Conservation (phyloP, 2,888 invertebrate species). For the Drosophila cognata region DNA sequence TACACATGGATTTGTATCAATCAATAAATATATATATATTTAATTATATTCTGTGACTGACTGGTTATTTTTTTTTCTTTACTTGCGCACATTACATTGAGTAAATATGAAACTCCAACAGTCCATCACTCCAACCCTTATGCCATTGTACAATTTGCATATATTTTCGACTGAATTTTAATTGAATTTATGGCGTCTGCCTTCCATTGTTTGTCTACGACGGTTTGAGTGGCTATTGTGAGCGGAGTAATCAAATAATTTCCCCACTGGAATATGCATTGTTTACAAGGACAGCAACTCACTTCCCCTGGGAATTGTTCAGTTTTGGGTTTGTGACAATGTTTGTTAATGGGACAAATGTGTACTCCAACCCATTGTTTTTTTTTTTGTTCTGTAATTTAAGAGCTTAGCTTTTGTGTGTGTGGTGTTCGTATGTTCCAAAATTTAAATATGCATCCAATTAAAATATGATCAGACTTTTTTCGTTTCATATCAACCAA, state of each 20-base stretch:
- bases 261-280: conserved; percentile 61
- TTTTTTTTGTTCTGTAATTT: conserved; percentile 3
- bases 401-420: conserved; percentile 1
- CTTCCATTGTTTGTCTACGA: conserved; percentile 48
- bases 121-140: conserved; percentile 57
- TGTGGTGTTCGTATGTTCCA: neutral
- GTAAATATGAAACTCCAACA: conserved; percentile 20
- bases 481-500: neutral
- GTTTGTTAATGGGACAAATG: conserved; percentile 34
- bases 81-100: neutral
- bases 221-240: conserved; percentile 10
- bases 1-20: conserved; percentile 1
- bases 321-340: conserved; percentile 13
- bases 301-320: conserved; percentile 2
- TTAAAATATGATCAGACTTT: neutral
- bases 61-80: conserved; percentile 6
- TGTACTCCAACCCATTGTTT: conserved; percentile 2
- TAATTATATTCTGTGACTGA: conserved; percentile 28
- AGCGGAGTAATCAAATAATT: conserved; percentile 53
- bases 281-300: conserved; percentile 34
- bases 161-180: conserved; percentile 76
- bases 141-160: conserved; percentile 69
- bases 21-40: conserved; percentile 22
- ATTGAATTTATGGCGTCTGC: conserved; percentile 69
- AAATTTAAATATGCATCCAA: neutral